A percentile compares a stretch with the other conserved stretches of the same genome.
These are phyloP conservation scores for Australoheros scitulus DNA, from an alignment of 2,113 vertebrate species.

Conservation along the genomic window DNA sequence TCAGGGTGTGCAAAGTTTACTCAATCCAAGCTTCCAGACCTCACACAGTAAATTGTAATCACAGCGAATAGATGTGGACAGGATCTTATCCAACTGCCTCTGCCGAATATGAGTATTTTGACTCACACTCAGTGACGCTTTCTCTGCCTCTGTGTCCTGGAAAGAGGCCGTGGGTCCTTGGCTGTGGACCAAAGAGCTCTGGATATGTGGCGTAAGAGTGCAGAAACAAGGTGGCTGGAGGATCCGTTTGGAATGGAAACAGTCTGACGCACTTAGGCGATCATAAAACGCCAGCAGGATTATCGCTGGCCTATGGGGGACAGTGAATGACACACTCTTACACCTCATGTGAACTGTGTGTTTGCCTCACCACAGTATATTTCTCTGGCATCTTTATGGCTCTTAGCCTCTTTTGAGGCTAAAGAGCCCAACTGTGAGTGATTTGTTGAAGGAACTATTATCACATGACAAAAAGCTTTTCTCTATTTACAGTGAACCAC, in stretches of 20 bases:
- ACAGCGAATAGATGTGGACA: background rate
- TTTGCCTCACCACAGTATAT: background rate
- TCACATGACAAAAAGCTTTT: background rate
- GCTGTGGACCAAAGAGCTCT: conserved; percentile 24
- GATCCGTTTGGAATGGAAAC: conserved; percentile 60
- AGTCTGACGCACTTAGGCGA: conserved; percentile 66
- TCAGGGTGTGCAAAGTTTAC: background rate
- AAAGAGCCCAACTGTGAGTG: background rate
- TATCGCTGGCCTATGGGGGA: conserved; percentile 37
- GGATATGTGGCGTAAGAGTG: conserved; percentile 32
- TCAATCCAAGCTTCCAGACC: background rate
- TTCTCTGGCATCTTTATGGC: conserved; percentile 13
- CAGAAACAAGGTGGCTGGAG: conserved; percentile 39
- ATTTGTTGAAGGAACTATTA: conserved; percentile 7
- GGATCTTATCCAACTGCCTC: background rate
- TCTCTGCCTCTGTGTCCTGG: background rate
- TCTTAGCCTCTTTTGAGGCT: background rate
- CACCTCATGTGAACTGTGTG: conserved; percentile 11
- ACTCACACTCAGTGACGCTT: background rate
- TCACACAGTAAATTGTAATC: background rate
- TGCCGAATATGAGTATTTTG: conserved; percentile 8
- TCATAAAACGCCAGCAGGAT: conserved; percentile 65
- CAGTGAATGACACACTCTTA: conserved; percentile 36
- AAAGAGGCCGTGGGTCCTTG: conserved; percentile 10
- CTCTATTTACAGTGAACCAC: background rate